Base-by-base conservation (phyloP, 2,113 vertebrate genomes). In the Lipophrys pholis region DNA sequence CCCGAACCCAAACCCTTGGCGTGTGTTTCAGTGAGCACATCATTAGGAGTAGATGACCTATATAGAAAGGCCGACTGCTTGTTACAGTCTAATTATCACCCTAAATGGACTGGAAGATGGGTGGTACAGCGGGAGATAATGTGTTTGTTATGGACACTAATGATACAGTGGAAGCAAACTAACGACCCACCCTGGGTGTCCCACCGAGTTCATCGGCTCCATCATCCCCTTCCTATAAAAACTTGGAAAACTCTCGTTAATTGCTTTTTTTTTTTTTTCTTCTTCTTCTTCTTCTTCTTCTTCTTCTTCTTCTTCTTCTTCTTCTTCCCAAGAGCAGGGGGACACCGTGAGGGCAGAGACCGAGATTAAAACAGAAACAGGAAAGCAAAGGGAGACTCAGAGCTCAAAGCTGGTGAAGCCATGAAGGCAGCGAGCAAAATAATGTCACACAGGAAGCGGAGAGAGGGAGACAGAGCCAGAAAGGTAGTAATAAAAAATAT, bases 121-220 rank as follows among this genome's bases (percentile, higher is more conserved):
- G 59, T 36, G 80, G 69, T 83, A 58, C 83, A 78, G 75, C 30
- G 9, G 82, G 82, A 85, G 82, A 83, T 91, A 83, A 89, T 90
- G 88, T 85, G 87, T 89, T 88, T 91, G 88, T 89, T 90, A 87
- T 84, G 84, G 89, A 87, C 82, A 63, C 85, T 90, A 89, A 90
- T 90, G 85, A 90, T 45, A 80, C 66, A 72, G 63, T 45, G 87
- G 69, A 78, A 72, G 77, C 72, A 73, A 73, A 83, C 74, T 83
- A 88, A 87, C 70, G 70, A 89, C 76, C 79, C 79, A 76, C 82
- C 77, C 69, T 51, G 45, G 70, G 76, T 81, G 64, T 90, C 81
- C 77, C 48, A 63, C 70, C 3, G 64, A 76, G 69, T 86, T 84
- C 76, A 73, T 11, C 16, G 12, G 67, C 73, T 51, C 51, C 43